These are phyloP conservation scores for Conus betulinus DNA, from an alignment of 1,140 invertebrate genomes.

Conservation along the genomic window DNA sequence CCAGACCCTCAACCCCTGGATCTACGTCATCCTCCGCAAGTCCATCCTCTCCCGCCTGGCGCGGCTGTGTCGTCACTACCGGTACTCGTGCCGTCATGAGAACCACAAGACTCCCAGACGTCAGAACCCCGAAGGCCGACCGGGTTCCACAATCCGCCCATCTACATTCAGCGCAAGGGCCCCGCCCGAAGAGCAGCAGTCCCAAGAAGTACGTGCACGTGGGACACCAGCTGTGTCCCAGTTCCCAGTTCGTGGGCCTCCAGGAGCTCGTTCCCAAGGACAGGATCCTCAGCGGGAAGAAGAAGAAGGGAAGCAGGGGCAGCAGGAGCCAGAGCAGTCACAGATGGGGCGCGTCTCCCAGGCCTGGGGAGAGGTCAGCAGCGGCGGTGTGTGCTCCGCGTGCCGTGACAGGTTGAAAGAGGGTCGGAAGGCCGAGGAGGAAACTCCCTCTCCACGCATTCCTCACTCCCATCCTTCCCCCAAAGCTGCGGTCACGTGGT, in stretches of 20 bases:
- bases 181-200: background rate
- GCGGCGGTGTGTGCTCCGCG: background rate
- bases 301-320: background rate
- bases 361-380: background rate
- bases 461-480: background rate
- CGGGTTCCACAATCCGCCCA: background rate
- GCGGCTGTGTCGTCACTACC: constrained; percentile 30
- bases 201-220: constrained; percentile 46
- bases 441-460: no score
- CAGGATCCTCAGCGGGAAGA: background rate
- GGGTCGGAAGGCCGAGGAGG: background rate
- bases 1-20: constrained; percentile 76
- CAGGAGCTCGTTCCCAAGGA: background rate
- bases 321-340: background rate
- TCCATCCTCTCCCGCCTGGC: constrained; percentile 43
- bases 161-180: background rate
- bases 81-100: background rate
- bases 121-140: background rate
- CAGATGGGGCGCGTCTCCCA: background rate
- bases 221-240: constrained; percentile 48
- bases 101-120: no score
- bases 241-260: constrained; percentile 43
- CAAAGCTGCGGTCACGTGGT: background rate
- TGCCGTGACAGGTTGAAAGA: background rate
- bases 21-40: constrained; percentile 75